Percentiles rank a stretch among this genome's conserved stretches.
phyloP scores from a whole-genome alignment of 2,797 vertebrate species.

The Pipistrellus kuhlii region DNA sequence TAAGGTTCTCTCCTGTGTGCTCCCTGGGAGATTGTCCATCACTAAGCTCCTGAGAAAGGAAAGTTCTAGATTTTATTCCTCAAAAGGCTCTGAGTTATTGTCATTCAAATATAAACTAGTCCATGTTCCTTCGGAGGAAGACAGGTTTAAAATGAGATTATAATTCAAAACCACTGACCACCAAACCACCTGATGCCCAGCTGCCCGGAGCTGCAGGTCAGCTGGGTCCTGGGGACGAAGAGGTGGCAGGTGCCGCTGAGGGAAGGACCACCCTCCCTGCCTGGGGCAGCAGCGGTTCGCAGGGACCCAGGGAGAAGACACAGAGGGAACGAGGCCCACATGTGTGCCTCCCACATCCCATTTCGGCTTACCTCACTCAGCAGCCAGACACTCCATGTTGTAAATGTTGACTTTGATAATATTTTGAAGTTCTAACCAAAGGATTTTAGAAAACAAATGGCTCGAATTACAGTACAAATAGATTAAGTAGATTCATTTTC shows the following conservation, averaged over 20 bases:
- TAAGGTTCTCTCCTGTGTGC: neutral
- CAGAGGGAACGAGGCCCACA: neutral
- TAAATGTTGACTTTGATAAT: constrained; percentile 62
- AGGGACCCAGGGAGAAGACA: no score
- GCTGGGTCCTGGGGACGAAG: neutral
- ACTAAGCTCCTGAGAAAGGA: neutral
- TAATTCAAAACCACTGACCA: neutral
- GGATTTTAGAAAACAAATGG: constrained; percentile 61
- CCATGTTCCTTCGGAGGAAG: neutral
- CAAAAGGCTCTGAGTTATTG: constrained; percentile 36
- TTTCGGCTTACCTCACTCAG: neutral
- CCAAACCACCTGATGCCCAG: neutral
- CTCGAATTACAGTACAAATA: constrained; percentile 75
- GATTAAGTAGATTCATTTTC: constrained; percentile 60
- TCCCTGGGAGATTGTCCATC: neutral
- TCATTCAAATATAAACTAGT: neutral
- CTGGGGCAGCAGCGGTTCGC: neutral
- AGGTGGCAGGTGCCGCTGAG: neutral
- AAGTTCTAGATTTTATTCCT: constrained; percentile 12
- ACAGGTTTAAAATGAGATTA: constrained; percentile 23
- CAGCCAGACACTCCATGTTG: neutral
- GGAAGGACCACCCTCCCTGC: neutral
- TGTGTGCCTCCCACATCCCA: neutral
- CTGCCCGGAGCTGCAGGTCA: neutral
- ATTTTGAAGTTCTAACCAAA: constrained; percentile 68